Conservation (phyloP, 2,113 vertebrate species). For the Turnix velox region DNA sequence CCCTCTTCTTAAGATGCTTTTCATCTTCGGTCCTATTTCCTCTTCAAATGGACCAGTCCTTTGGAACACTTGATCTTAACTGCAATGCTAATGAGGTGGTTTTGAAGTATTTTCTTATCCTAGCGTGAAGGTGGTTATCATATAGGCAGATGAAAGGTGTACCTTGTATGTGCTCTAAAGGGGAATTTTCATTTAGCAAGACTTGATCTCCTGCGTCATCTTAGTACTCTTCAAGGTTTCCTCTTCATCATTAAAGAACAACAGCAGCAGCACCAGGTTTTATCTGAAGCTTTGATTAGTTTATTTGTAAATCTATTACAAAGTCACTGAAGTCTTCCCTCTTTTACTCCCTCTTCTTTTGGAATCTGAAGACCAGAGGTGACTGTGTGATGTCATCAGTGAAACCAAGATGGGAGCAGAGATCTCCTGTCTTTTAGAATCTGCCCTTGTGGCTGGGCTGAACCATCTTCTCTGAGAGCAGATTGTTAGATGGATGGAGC, state of each 20-base stretch:
- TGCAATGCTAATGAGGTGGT: neutral
- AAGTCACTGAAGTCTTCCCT: neutral
- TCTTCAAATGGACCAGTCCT: neutral
- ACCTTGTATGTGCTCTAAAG: neutral
- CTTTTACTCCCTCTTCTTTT: neutral
- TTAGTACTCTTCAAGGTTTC: neutral
- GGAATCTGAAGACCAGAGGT: neutral
- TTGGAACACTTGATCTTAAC: neutral
- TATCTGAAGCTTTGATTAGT: neutral
- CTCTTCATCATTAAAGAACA: neutral
- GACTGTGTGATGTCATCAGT: neutral
- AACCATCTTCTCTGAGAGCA: neutral
- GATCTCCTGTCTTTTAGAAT: neutral
- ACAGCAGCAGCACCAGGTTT: neutral
- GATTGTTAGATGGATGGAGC: rapidly evolving
- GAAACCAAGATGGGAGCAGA: neutral
- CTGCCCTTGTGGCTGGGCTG: neutral
- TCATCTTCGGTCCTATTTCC: neutral
- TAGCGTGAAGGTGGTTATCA: neutral
- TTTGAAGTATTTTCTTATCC: neutral
- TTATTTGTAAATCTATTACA: neutral
- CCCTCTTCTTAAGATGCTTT: neutral
- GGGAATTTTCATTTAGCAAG: constrained; percentile 1
- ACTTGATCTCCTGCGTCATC: neutral
- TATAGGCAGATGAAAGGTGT: neutral